Base-by-base conservation (phyloP, 2,888 invertebrate genomes). In the Schizotus pectinicornis region DNA sequence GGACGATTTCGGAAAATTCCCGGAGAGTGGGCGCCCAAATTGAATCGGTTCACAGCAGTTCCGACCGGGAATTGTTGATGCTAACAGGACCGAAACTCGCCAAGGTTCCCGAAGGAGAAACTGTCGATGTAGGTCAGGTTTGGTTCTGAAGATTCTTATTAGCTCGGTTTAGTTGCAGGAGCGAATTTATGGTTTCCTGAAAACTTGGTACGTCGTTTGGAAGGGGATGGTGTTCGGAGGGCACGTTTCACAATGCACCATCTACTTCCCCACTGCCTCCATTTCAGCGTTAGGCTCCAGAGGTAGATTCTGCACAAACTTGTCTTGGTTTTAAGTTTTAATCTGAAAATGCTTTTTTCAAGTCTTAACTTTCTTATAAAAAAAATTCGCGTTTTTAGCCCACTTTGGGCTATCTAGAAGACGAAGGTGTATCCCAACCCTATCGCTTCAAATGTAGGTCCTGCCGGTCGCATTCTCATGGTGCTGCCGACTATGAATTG, bases 211-310 rank as follows among this genome's bases (percentile, higher is more conserved):
- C 70, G 77, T 80, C 34, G 81, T 82, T 63, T 85, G 85, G 83
- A 81, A 81, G 62, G 81, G 81, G 55, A 75, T 84, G 67, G 77
- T 84, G 7, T 69, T 85, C 37, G 81, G 73, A 67, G 84, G 86
- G 8, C 85, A 85, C 64, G 70, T 88, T 31, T 85, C 85, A 0
- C 81, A 85, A 67, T 81, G 84, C 65, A 80, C 83, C 22, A 79
- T 88, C 60, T 88, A 88, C 73, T 81, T 86, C 64, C 85, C 88
- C 5, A 80, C 82, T 55, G 77, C 73, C 37, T 82, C 85, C 0
- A 83, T 86, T 1, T 81, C 83, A 6, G 85, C 86, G 0, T 69
- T 84, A n/a, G 84, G 83, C 63, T 83, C 83, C 12, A 74, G 81
- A 75, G 83, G 81, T 76, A 14, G n/a, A 13, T 31, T 45, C 12